Percentiles rank a stretch among this genome's conserved stretches.
These are phyloP conservation scores for Sicus ferrugineus DNA, from an alignment of 2,888 invertebrate genomes.

Conservation along the genomic window DNA sequence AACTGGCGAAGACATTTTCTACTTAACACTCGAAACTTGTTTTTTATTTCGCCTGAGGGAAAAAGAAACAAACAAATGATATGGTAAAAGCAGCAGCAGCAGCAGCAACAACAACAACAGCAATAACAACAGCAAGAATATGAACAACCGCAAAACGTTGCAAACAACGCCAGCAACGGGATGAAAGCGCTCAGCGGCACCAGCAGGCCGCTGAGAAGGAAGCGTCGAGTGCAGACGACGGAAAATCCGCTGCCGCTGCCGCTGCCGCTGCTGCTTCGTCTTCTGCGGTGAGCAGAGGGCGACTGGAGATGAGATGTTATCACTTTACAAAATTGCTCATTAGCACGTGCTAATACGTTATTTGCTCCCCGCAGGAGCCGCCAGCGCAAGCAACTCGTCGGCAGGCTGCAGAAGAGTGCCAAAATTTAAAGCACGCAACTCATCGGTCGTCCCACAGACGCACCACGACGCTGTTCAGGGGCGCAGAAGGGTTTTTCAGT, in stretches of 20 bases:
- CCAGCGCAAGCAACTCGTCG: neutral
- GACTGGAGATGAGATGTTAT: conserved; percentile 50
- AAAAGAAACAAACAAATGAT: conserved; percentile 45
- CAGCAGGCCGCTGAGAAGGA: neutral
- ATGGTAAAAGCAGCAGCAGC: conserved; percentile 30
- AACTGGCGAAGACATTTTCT: neutral
- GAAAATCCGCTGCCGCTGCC: neutral
- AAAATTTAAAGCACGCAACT: neutral
- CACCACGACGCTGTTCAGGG: neutral
- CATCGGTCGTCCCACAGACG: too few species aligned
- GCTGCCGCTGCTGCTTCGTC: neutral
- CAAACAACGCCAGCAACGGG: conserved; percentile 14
- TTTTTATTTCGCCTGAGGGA: conserved; percentile 40
- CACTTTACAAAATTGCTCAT: conserved; percentile 57
- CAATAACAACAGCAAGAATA: neutral
- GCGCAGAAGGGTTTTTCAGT: too few species aligned
- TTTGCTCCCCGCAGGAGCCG: conserved; percentile 24
- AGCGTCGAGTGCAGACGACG: neutral
- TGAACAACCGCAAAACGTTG: neutral
- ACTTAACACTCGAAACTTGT: conserved; percentile 32
- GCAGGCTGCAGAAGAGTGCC: neutral
- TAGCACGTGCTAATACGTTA: conserved; percentile 53
- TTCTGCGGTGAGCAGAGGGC: neutral
- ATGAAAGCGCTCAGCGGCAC: neutral
- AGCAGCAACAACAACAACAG: neutral